Percentiles rank a stretch among this genome's conserved stretches.
phyloP scores from a whole-genome alignment of 2,113 vertebrate genomes.

The Caracal caracal region DNA sequence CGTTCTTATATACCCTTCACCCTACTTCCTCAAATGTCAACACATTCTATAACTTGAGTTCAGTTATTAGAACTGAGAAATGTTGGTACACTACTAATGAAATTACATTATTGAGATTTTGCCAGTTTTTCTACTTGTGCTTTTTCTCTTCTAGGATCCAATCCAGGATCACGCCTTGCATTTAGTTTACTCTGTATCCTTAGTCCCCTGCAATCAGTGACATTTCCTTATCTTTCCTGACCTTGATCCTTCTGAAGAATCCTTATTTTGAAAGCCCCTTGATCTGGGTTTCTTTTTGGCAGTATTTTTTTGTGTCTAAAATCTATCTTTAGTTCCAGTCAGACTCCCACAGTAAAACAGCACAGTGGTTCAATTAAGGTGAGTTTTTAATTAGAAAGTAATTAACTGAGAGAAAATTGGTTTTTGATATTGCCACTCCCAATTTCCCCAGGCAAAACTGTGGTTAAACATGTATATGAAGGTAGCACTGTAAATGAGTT shows the following conservation, averaged over 20 bases:
- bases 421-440: slow-evolving; percentile 17
- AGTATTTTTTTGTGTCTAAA: not conserved
- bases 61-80: not conserved
- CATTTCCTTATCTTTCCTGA: not conserved
- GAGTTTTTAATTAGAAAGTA: slow-evolving; percentile 64
- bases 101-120: not conserved
- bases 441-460: not conserved
- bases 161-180: not conserved
- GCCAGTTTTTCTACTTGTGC: not conserved
- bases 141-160: not conserved
- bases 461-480: not conserved
- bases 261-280: not conserved
- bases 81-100: not conserved
- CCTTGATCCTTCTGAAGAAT: not conserved
- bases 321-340: not conserved
- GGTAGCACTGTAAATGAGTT: slow-evolving; percentile 28
- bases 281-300: not conserved
- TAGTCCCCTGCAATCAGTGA: not conserved
- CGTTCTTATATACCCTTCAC: not conserved
- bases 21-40: not conserved
- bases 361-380: slow-evolving; percentile 38
- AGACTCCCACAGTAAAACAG: not conserved
- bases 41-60: not conserved
- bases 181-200: not conserved
- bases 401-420: slow-evolving; percentile 59